A percentile compares a stretch with the other conserved stretches of the same genome.
Evolutionary conservation across 2,888 invertebrate species (phyloP).

Genomic region (Pterostichus niger): DNA sequence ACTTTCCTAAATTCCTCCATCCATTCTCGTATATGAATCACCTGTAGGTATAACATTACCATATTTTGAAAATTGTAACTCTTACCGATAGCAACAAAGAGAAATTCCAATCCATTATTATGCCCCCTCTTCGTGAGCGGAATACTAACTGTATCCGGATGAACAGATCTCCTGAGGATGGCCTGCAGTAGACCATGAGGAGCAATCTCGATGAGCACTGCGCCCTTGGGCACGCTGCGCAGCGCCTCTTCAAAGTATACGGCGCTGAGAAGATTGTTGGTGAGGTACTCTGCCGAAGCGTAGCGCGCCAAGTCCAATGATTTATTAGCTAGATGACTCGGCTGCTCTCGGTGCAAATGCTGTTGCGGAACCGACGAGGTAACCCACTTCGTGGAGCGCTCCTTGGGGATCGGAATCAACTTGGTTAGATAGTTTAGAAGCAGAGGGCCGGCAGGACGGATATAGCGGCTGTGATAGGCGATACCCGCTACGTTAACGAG

Average conservation of each 20-base stretch:
- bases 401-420: constrained; percentile 76
- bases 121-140: constrained; percentile 87
- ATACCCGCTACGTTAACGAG: constrained; percentile 92
- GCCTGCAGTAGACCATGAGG: constrained; percentile 94
- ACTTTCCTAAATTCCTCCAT: too few relatives aligned
- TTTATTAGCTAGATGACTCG: too few relatives aligned
- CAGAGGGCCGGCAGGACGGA: constrained; percentile 78
- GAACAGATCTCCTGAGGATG: constrained; percentile 88
- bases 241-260: constrained; percentile 91
- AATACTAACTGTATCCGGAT: constrained; percentile 85
- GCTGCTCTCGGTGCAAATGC: constrained; percentile 80
- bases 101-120: constrained; percentile 82
- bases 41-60: too few relatives aligned
- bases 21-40: too few relatives aligned
- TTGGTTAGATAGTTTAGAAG: constrained; percentile 76
- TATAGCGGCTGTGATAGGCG: constrained; percentile 93
- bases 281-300: constrained; percentile 84
- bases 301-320: constrained; percentile 74
- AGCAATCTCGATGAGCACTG: constrained; percentile 92
- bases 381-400: constrained; percentile 82
- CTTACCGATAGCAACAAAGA: constrained; percentile 84
- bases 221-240: constrained; percentile 88
- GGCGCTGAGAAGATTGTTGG: constrained; percentile 83
- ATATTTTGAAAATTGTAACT: too few relatives aligned
- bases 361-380: constrained; percentile 82